phyloP scores from a whole-genome alignment of 1,140 invertebrate genomes.

The Anthonomus grandis region DNA sequence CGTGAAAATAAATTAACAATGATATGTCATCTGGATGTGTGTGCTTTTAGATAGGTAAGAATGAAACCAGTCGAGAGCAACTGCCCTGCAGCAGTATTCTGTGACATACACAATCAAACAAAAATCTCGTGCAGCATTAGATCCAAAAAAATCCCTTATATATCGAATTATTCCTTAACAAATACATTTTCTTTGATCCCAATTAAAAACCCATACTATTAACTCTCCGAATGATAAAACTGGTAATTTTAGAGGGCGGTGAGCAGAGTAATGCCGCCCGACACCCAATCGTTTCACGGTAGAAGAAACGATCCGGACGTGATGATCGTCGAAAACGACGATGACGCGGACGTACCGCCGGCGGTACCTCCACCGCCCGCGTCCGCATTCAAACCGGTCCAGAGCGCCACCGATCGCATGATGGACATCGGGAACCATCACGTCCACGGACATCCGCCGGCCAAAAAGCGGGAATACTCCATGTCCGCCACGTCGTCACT shows the following conservation, averaged over 20 bases:
- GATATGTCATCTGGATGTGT: too few relatives aligned
- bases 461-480: constrained; percentile 52
- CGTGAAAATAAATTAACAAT: too few relatives aligned
- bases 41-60: too few relatives aligned
- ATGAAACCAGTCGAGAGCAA: too few relatives aligned
- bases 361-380: constrained; percentile 22
- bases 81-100: too few relatives aligned
- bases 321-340: constrained; percentile 64
- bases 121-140: too few relatives aligned
- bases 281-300: constrained; percentile 56
- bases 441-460: constrained; percentile 48
- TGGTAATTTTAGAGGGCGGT: constrained; percentile 77
- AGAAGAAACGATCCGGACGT: constrained; percentile 57
- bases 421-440: constrained; percentile 40
- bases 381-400: constrained; percentile 22
- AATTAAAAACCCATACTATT: too few relatives aligned
- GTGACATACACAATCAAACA: too few relatives aligned
- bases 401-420: constrained; percentile 33
- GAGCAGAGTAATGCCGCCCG: constrained; percentile 79
- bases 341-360: constrained; percentile 49
- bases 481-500: not conserved
- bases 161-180: too few relatives aligned
- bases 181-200: too few relatives aligned
- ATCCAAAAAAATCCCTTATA: too few relatives aligned
- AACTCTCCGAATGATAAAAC: too few relatives aligned